These are phyloP conservation scores for Proctacanthus coquilletti DNA, from an alignment of 1,140 invertebrate genomes.

Conservation along the genomic window DNA sequence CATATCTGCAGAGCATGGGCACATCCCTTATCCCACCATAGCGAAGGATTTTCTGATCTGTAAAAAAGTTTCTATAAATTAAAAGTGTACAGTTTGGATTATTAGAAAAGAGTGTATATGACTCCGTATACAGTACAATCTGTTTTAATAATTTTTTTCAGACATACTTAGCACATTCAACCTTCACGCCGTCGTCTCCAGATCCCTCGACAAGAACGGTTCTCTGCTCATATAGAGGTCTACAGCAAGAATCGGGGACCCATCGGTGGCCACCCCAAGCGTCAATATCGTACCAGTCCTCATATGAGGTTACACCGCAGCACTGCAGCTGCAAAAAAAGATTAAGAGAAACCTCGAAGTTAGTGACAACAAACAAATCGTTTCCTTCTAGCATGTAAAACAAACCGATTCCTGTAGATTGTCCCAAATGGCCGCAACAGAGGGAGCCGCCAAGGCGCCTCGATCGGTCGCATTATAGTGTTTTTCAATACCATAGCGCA, in stretches of 20 bases:
- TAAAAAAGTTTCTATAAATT: constrained; percentile 4
- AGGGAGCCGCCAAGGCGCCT: constrained; percentile 35
- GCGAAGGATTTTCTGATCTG: constrained; percentile 36
- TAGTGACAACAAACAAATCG: no score
- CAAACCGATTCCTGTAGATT: constrained; percentile 52
- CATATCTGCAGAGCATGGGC: constrained; percentile 48
- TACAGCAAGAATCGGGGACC: constrained; percentile 69
- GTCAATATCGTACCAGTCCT: constrained; percentile 70
- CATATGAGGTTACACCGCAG: constrained; percentile 67
- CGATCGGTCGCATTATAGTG: constrained; percentile 50
- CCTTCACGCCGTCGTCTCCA: constrained; percentile 16
- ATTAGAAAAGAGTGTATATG: background rate
- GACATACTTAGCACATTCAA: constrained; percentile 23
- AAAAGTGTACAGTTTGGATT: no score
- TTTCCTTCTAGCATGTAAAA: no score
- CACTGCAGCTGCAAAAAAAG: constrained; percentile 51
- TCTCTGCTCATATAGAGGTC: constrained; percentile 32
- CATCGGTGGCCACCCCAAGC: constrained; percentile 56
- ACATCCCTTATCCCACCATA: constrained; percentile 54
- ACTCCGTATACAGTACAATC: background rate
- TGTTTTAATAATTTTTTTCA: constrained; percentile 2
- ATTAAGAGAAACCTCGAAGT: constrained; percentile 3
- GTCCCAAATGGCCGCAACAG: constrained; percentile 53
- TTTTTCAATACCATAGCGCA: constrained; percentile 47
- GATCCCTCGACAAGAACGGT: constrained; percentile 30